phyloP scores from a whole-genome alignment of 1,140 invertebrate species.

The Megalopta genalis region DNA sequence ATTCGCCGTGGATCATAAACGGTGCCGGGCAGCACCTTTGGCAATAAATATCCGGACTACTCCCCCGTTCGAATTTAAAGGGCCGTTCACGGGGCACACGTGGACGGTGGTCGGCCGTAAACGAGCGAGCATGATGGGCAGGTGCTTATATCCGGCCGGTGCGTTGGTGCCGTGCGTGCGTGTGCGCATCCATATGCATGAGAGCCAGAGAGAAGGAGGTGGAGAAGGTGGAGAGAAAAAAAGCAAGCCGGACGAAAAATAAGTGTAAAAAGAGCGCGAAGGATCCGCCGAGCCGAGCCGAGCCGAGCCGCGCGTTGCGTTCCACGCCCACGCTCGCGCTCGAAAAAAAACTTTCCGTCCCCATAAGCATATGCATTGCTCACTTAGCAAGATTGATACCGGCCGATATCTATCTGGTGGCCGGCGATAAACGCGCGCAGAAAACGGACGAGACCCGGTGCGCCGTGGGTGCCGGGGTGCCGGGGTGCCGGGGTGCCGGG shows the following conservation, averaged over 20 bases:
- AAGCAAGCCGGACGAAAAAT: background rate
- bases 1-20: slow-evolving; percentile 58
- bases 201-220: slow-evolving; percentile 55
- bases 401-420: slow-evolving; percentile 53
- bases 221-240: background rate
- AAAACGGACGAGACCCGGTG: background rate
- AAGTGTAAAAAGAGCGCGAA: slow-evolving; percentile 32
- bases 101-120: slow-evolving; percentile 62
- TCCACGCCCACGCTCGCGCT: slow-evolving; percentile 71
- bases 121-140: slow-evolving; percentile 73
- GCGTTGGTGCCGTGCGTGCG: slow-evolving; percentile 50
- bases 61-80: slow-evolving; percentile 66
- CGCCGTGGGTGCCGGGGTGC: too few relatives aligned
- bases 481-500: too few relatives aligned
- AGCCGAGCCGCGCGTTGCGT: slow-evolving; percentile 71
- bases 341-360: slow-evolving; percentile 61
- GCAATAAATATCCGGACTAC: slow-evolving; percentile 62
- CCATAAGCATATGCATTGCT: slow-evolving; percentile 74
- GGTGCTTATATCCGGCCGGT: slow-evolving; percentile 77
- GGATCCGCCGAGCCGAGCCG: slow-evolving; percentile 61
- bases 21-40: slow-evolving; percentile 52
- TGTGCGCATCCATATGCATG: slow-evolving; percentile 70
- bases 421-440: slow-evolving; percentile 22
- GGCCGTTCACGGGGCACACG: slow-evolving; percentile 44
- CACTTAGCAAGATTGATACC: slow-evolving; percentile 75